Base-by-base conservation (phyloP, 1,140 invertebrate genomes). In the Reticulitermes speratus region DNA sequence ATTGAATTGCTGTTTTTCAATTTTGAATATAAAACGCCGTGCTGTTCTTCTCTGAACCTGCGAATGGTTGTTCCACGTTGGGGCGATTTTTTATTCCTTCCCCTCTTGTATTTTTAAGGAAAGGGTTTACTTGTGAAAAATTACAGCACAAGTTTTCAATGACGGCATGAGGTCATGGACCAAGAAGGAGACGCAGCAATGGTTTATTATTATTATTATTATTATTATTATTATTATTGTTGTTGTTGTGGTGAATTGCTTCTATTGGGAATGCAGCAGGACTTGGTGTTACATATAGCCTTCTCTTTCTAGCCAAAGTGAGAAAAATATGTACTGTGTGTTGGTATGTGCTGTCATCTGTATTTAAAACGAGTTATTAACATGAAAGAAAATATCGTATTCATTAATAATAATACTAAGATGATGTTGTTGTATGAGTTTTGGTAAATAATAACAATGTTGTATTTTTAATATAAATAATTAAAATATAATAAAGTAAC, bases 401-500 rank as follows among this genome's bases (percentile, higher is more conserved):
- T 75, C n/a, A 75, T 75, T 75, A 75, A 9, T n/a, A 30, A 75
- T 16, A 75, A 30, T 75, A 75, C 12, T 30, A 75, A 75, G 65
- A 75, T 12, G 1, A 75, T 75, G n/a, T 30, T 75, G 65, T 75
- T 75, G 65, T 75, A 75, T 75, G 65, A 75, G 65, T 75, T 75
- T 75, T 30, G 65, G 25, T 75, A 75, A 75, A 75, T 75, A 75
- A 75, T 75, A 75, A 75, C 65, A 30, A 75, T 75, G 65, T 75
- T 75, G 65, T 75, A 75, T 75, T 75, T 65, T 75, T 75, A 75
- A 75, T 75, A 75, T 75, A 75, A 75, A 30, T 75, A 75, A 75
- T 75, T 75, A 75, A 75, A 75, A 30, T 75, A 75, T 75, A 75
- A 75, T 75, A 75, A 75, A 75, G 11, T 75, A 75, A 38, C n/a